Evolutionary conservation across 2,113 vertebrate species (phyloP).

Genomic region (Australoheros scitulus): DNA sequence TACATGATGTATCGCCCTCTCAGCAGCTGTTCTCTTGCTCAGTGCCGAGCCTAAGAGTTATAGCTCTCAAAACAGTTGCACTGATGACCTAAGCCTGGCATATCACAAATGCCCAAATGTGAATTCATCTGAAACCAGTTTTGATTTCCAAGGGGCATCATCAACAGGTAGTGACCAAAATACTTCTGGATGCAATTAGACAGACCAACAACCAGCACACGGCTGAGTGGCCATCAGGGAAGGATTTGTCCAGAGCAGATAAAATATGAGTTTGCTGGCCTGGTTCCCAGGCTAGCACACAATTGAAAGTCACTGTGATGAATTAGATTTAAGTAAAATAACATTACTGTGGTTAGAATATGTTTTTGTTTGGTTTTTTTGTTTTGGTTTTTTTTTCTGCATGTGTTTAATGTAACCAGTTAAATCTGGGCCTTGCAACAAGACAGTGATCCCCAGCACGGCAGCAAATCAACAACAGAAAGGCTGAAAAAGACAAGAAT

Average conservation of each 20-base stretch:
- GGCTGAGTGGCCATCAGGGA: neutral
- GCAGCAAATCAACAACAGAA: neutral
- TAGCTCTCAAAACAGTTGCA: slow-evolving; percentile 6
- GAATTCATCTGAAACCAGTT: neutral
- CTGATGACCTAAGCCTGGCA: neutral
- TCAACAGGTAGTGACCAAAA: neutral
- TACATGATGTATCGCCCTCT: slow-evolving; percentile 26
- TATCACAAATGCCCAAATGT: neutral
- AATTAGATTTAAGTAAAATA: neutral
- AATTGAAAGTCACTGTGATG: neutral
- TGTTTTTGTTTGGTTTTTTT: too few species aligned
- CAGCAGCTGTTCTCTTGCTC: slow-evolving; percentile 18
- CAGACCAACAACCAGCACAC: neutral
- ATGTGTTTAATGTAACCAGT: neutral
- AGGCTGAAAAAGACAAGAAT: neutral
- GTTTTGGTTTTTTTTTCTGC: too few species aligned
- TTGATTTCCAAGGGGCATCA: neutral
- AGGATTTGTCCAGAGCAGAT: neutral
- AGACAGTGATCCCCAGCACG: neutral
- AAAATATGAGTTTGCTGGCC: neutral
- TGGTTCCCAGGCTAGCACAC: neutral
- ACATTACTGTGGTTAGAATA: neutral
- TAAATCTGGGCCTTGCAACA: neutral
- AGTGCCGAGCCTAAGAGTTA: neutral
- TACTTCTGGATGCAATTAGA: neutral